Evolutionary conservation across 2,797 vertebrate species (phyloP).

Genomic region (Malurus leucopterus): DNA sequence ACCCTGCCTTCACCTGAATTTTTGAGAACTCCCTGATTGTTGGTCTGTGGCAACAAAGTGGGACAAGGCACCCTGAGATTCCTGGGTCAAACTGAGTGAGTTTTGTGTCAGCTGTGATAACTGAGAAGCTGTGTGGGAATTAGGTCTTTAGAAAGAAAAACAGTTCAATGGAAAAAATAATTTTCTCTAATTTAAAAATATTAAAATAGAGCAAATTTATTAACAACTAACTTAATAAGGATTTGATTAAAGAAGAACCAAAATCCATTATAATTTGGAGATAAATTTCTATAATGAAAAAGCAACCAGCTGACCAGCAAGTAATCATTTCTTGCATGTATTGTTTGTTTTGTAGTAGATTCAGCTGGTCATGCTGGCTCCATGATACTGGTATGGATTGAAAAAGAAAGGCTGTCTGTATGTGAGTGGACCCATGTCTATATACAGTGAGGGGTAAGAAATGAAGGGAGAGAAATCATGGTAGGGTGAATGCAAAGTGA

Average conservation of each 20-base stretch:
- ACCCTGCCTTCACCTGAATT: not conserved
- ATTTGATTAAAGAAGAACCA: not conserved
- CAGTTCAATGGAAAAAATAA: not conserved
- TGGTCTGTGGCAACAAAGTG: not conserved
- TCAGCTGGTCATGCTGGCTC: not conserved
- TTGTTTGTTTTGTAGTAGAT: not conserved
- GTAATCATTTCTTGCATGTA: not conserved
- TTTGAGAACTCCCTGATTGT: not conserved
- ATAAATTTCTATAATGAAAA: not conserved
- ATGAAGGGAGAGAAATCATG: not conserved
- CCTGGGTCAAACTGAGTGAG: not conserved
- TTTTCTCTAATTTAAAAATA: not conserved
- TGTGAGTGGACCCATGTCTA: not conserved
- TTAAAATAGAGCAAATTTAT: not conserved
- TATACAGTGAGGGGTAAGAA: not conserved
- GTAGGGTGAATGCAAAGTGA: not conserved
- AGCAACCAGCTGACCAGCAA: not conserved
- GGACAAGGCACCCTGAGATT: not conserved
- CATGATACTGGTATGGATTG: not conserved
- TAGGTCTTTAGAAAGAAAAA: not conserved
- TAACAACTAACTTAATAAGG: not conserved
- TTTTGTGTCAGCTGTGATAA: not conserved
- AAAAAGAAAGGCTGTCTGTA: not conserved
- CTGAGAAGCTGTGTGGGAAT: not conserved
- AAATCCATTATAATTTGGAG: not conserved